Evolutionary conservation across 2,888 invertebrate genomes (phyloP).

Genomic region (Rhyacophila evoluta): DNA sequence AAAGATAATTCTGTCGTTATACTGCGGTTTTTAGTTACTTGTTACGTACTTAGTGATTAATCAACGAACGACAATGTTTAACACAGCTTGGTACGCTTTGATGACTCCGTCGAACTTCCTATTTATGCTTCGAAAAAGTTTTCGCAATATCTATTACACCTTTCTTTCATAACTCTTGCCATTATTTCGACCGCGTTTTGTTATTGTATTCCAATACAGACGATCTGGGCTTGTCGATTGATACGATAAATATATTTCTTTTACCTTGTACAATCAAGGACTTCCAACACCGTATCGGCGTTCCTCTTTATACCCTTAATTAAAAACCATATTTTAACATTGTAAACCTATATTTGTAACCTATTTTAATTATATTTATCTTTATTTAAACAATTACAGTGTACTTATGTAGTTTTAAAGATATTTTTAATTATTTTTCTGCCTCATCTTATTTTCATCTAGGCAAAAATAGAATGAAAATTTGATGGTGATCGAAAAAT

Average conservation of each 20-base stretch:
- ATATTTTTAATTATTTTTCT: too few species aligned
- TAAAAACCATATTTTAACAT: too few species aligned
- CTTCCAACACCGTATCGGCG: too few species aligned
- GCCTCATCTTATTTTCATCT: too few species aligned
- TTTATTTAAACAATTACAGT: too few species aligned
- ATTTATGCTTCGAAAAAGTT: background rate
- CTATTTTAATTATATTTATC: too few species aligned
- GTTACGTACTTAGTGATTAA: constrained; percentile 32
- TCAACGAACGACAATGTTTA: constrained; percentile 22
- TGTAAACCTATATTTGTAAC: too few species aligned
- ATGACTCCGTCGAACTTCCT: constrained; percentile 18
- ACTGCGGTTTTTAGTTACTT: constrained; percentile 45
- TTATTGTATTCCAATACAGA: background rate
- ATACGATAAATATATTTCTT: background rate
- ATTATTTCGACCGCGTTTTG: background rate
- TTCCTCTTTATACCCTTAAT: too few species aligned
- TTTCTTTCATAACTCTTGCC: constrained; percentile 16
- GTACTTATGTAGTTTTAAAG: too few species aligned
- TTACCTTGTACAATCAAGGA: background rate
- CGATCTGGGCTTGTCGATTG: background rate
- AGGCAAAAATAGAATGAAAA: too few species aligned
- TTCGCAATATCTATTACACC: constrained; percentile 10
- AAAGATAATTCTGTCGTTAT: constrained; percentile 43
- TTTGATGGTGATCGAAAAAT: too few species aligned
- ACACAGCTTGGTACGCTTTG: constrained; percentile 8